Evolutionary conservation across 2,888 invertebrate species (phyloP).

Genomic region (Sinodicranocentrus sp.): DNA sequence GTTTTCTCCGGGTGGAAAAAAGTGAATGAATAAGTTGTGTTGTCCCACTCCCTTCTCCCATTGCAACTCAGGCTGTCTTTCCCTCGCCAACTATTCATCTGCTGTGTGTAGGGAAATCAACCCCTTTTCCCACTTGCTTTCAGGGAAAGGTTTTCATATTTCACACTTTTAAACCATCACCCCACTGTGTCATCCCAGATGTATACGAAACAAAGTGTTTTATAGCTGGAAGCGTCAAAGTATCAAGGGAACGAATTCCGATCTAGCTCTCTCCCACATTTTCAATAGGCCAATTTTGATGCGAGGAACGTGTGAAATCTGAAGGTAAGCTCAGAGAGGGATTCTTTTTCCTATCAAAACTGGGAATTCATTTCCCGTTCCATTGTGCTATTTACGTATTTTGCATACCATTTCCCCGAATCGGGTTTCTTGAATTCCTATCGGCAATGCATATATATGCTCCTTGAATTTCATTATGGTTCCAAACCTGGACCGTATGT

Average conservation of each 20-base stretch:
- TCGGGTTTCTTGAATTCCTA: too few species aligned
- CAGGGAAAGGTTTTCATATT: neutral
- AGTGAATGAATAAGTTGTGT: conserved; percentile 19
- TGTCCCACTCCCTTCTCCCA: neutral
- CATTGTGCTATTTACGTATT: conserved; percentile 28
- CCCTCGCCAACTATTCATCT: too few species aligned
- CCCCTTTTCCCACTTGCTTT: neutral
- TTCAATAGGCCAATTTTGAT: conserved; percentile 69
- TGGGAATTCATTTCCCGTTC: conserved; percentile 46
- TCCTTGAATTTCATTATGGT: conserved; percentile 24
- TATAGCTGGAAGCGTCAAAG: too few species aligned
- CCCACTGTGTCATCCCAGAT: too few species aligned
- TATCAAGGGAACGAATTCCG: too few species aligned
- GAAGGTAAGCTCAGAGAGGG: conserved; percentile 17
- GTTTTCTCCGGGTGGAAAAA: conserved; percentile 32
- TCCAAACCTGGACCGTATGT: neutral
- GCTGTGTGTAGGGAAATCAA: neutral
- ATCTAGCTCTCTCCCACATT: conserved; percentile 38
- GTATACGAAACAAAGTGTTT: too few species aligned
- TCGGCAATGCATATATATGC: too few species aligned
- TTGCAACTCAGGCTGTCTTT: too few species aligned
- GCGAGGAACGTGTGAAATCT: conserved; percentile 52
- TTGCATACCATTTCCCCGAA: conserved; percentile 46
- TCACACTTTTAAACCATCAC: neutral
- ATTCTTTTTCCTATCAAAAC: too few species aligned